Evolutionary conservation across 2,888 invertebrate genomes (phyloP).

Genomic region (Pogonocherus hispidulus): DNA sequence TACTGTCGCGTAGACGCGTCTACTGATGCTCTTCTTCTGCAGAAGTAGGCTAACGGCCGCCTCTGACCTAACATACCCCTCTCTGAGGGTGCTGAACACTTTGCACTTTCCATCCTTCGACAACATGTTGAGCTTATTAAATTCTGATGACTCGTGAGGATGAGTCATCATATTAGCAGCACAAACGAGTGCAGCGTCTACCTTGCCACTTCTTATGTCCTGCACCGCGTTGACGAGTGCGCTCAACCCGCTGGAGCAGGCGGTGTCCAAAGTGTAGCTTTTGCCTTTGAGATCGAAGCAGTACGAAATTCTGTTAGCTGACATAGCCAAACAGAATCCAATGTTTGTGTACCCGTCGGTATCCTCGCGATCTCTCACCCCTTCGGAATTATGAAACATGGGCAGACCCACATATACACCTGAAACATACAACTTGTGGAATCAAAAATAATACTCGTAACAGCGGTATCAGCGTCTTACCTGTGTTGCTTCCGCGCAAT

Average conservation of each 20-base stretch:
- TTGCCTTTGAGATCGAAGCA: slow-evolving; percentile 56
- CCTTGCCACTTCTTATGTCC: slow-evolving; percentile 42
- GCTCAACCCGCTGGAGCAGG: too few relatives aligned
- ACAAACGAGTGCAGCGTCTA: slow-evolving; percentile 47
- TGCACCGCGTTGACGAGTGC: slow-evolving; percentile 50
- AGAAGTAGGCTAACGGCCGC: slow-evolving; percentile 79
- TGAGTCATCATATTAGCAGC: slow-evolving; percentile 49
- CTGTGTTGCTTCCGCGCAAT: slow-evolving; percentile 52
- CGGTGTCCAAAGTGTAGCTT: too few relatives aligned
- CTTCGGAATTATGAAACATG: slow-evolving; percentile 20
- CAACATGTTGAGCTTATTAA: slow-evolving; percentile 45
- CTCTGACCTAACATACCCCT: slow-evolving; percentile 87
- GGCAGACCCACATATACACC: slow-evolving; percentile 48
- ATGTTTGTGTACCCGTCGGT: slow-evolving; percentile 47
- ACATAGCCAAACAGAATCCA: slow-evolving; percentile 37
- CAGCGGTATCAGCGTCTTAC: slow-evolving; percentile 35
- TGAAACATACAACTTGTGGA: too few relatives aligned
- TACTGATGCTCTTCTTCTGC: slow-evolving; percentile 74
- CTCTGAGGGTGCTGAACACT: slow-evolving; percentile 87
- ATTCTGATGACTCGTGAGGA: slow-evolving; percentile 50
- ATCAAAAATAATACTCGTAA: too few relatives aligned
- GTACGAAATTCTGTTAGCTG: slow-evolving; percentile 53
- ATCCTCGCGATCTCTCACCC: slow-evolving; percentile 20
- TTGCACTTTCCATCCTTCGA: slow-evolving; percentile 68
- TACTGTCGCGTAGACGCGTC: slow-evolving; percentile 69